Evolutionary conservation across 2,113 vertebrate species (phyloP).

Genomic region (Alligator sinensis): DNA sequence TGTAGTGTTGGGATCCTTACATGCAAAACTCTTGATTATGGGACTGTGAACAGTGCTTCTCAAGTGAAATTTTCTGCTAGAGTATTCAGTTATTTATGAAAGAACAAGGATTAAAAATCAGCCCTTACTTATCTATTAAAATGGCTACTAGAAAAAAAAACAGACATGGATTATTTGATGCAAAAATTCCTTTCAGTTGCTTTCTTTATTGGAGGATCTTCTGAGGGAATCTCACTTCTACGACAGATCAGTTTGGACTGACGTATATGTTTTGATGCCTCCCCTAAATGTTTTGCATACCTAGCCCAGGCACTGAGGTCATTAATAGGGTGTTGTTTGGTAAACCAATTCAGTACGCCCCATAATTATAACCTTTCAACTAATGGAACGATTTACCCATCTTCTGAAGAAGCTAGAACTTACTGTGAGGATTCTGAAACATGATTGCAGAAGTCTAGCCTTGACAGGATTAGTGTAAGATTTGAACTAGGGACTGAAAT

Average conservation of each 20-base stretch:
- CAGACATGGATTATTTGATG: background rate
- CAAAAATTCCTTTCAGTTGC: background rate
- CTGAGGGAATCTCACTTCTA: background rate
- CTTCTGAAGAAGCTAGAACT: too few species aligned
- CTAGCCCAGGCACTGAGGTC: background rate
- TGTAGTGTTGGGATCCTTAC: too few species aligned
- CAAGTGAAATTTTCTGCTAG: too few species aligned
- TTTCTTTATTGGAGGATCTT: background rate
- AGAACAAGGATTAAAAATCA: background rate
- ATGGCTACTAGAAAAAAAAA: background rate
- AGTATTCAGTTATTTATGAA: background rate
- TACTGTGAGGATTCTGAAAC: too few species aligned
- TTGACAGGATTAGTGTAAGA: too few species aligned
- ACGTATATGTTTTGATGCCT: background rate
- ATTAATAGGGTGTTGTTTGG: background rate
- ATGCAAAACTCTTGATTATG: too few species aligned
- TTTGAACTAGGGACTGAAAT: too few species aligned
- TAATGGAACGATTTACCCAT: background rate
- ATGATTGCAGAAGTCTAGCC: too few species aligned
- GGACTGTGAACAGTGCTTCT: too few species aligned
- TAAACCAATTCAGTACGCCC: background rate
- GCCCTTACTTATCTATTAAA: background rate
- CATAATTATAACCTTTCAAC: background rate
- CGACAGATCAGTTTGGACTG: background rate
- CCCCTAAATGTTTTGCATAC: background rate